phyloP scores from a whole-genome alignment of 2,888 invertebrate genomes.

The Lagria hirta region DNA sequence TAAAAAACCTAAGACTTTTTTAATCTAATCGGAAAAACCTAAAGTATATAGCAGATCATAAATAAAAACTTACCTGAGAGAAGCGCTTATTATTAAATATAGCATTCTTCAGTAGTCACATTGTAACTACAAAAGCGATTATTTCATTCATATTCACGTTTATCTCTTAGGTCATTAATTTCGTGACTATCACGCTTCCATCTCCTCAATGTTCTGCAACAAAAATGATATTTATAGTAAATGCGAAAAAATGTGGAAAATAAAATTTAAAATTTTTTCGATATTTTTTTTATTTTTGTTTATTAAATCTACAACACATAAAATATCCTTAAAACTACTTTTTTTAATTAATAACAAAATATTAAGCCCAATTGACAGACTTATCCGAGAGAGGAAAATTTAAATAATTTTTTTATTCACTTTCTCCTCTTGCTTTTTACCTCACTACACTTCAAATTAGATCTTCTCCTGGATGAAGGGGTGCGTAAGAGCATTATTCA shows the following conservation, averaged over 20 bases:
- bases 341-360: constrained; percentile 13
- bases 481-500: constrained; percentile 91
- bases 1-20: no score
- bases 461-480: constrained; percentile 96
- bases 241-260: neutral
- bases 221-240: constrained; percentile 15
- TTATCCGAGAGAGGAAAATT: constrained; percentile 10
- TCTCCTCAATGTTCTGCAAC: constrained; percentile 17
- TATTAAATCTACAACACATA: constrained; percentile 18
- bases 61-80: no score
- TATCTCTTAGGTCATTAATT: no score
- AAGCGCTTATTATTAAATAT: no score
- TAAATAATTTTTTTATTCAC: constrained; percentile 10
- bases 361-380: constrained; percentile 13
- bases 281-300: constrained; percentile 13
- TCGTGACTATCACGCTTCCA: constrained; percentile 10
- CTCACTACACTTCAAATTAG: constrained; percentile 51
- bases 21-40: no score
- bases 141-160: no score
- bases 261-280: constrained; percentile 9
- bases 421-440: constrained; percentile 35
- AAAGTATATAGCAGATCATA: no score
- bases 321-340: constrained; percentile 11
- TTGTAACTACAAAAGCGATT: no score
- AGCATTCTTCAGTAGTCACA: no score